These are phyloP conservation scores for Thomomys bottae DNA, from an alignment of 2,113 vertebrate species.

Conservation along the genomic window DNA sequence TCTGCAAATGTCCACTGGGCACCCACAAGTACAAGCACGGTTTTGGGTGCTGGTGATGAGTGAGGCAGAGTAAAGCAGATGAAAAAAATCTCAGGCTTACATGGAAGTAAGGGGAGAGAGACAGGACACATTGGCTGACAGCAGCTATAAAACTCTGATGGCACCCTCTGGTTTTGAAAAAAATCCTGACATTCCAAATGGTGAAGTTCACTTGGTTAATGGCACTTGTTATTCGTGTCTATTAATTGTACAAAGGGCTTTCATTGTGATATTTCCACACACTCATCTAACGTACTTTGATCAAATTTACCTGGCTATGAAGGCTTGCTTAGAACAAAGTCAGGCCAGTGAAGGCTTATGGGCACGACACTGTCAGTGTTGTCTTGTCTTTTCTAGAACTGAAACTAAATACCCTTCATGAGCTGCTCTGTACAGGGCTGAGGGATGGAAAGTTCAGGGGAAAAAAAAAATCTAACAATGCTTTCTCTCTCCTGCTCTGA, in stretches of 20 bases:
- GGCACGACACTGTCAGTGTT: not conserved
- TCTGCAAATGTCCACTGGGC: not conserved
- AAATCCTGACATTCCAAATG: not conserved
- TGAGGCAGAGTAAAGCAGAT: not conserved
- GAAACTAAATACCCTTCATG: not conserved
- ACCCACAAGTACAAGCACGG: not conserved
- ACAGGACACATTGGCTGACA: not conserved
- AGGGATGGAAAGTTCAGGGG: constrained; percentile 47
- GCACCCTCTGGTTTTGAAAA: not conserved
- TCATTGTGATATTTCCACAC: too few relatives aligned
- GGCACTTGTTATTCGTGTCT: not conserved
- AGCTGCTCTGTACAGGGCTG: not conserved
- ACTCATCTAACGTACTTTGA: too few relatives aligned
- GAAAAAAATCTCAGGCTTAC: not conserved
- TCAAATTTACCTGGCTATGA: not conserved
- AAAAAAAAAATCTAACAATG: constrained; percentile 42
- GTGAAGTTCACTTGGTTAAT: not conserved
- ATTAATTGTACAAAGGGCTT: too few relatives aligned
- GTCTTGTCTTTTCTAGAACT: constrained; percentile 11
- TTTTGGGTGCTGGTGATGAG: not conserved
- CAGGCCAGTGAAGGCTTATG: not conserved
- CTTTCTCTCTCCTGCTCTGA: constrained; percentile 60
- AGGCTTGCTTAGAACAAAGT: constrained; percentile 25
- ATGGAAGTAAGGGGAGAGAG: not conserved
- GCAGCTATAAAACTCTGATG: not conserved